Evolutionary conservation across 2,113 vertebrate species (phyloP), one percentile per base, ranked within the genome.

Genomic region (Semicossyphus pulcher): DNA sequence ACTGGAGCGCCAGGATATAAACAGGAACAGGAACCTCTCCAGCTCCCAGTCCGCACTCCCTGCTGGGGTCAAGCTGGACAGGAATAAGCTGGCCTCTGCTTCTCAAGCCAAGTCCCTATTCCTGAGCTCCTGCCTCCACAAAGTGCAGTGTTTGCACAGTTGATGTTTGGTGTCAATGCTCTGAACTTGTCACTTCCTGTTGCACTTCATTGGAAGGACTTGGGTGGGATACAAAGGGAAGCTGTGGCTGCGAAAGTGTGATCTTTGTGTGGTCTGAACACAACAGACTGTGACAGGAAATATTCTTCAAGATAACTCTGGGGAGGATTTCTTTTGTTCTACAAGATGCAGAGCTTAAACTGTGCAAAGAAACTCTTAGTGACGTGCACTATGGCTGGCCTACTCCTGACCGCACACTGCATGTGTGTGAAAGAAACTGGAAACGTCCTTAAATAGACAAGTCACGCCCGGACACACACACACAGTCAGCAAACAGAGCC

Each of bases 381-480:
- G 23, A 60, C 48, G n/a, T n/a, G n/a, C n/a, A n/a, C n/a, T n/a
- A n/a, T n/a, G n/a, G n/a, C n/a, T n/a, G 16, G 26, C 3, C 28
- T 10, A 56, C 21, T 23, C 36, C 60, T 52, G 69, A 59, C 59
- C 61, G 39, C 26, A 42, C 63, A 20, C 73, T 36, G 41, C 21
- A 3, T 20, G 34, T 45, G 60, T 28, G 32, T 21, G 65, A 48
- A 61, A 83, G 70, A 69, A 36, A 36, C 7, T 49, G 74, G 65
- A 84, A 88, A 80, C 65, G 77, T 88, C 85, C 69, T 85, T 85
- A 85, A 83, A 91, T 83, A 81, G 87, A 83, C 65, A 61, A 66
- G 80, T 86, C 74, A 85, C 45, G 71, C 56, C 78, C 67, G 78
- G 49, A 73, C 56, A 84, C 81, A 81, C 65, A 73, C 56, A 57